Evolutionary conservation across 2,888 invertebrate genomes (phyloP).

Genomic region (Nezara viridula): DNA sequence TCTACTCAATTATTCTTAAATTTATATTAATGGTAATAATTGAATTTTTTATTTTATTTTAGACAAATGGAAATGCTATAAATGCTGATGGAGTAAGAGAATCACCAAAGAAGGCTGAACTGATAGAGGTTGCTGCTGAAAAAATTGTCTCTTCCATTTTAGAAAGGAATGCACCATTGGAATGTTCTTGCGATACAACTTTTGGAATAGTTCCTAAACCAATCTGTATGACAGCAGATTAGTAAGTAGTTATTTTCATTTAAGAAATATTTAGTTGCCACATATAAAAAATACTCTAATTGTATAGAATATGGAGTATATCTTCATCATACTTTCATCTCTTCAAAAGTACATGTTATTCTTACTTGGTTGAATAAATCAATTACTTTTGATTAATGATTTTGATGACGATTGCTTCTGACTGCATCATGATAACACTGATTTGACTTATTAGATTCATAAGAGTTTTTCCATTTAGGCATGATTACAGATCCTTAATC

Average conservation of each 20-base stretch:
- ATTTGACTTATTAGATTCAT: no score
- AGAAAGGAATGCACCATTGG: not conserved
- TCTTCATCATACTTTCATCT: not conserved
- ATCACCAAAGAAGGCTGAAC: constrained; percentile 12
- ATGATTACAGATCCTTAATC: no score
- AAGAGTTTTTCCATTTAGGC: no score
- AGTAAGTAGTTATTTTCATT: constrained; percentile 13
- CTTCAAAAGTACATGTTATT: no score
- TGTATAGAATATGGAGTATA: not conserved
- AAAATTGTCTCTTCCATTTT: not conserved
- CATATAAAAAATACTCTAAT: not conserved
- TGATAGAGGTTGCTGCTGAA: constrained; percentile 44
- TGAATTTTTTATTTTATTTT: not conserved
- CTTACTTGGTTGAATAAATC: no score
- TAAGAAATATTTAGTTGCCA: not conserved
- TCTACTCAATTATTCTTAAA: not conserved
- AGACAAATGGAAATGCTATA: constrained; percentile 40
- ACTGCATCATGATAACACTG: no score
- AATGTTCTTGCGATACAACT: constrained; percentile 23
- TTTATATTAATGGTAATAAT: not conserved
- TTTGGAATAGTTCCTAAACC: constrained; percentile 8
- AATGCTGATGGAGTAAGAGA: constrained; percentile 18
- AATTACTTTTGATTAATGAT: no score
- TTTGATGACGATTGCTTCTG: no score
- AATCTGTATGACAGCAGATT: not conserved